A percentile compares a stretch with the other conserved stretches of the same genome.
These are phyloP conservation scores for Pangasius mekongensis DNA, from an alignment of 2,797 vertebrate genomes.

Conservation along the genomic window DNA sequence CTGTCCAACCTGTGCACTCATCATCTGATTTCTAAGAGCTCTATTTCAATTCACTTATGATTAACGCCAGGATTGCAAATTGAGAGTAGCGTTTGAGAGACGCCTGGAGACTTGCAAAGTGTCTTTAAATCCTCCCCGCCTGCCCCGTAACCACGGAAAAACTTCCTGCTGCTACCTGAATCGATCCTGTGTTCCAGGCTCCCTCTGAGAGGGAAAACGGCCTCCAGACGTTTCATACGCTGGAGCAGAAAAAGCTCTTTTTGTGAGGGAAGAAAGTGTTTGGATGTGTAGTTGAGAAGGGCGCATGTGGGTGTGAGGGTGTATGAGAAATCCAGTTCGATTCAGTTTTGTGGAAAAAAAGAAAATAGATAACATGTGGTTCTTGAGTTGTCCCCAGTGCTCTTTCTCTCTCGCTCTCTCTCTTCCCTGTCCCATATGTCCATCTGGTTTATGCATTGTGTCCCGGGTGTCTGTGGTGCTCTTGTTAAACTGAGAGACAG, in stretches of 20 bases:
- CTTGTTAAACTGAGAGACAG: conserved; percentile 19
- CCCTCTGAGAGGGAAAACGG: not conserved
- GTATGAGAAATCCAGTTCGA: conserved; percentile 24
- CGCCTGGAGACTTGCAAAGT: conserved; percentile 23
- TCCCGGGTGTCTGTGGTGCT: conserved; percentile 33
- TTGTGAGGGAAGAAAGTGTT: conserved; percentile 16
- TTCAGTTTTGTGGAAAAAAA: not conserved
- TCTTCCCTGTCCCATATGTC: not conserved
- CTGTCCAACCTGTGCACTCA: not conserved
- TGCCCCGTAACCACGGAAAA: conserved; percentile 3
- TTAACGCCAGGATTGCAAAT: not conserved
- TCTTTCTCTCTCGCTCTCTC: not conserved
- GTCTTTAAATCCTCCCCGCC: not conserved
- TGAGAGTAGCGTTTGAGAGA: not conserved
- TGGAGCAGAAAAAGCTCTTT: not conserved
- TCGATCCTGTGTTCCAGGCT: conserved; percentile 9
- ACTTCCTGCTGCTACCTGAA: conserved; percentile 18
- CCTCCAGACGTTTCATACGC: conserved; percentile 2
- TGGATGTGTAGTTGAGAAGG: conserved; percentile 11
- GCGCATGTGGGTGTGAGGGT: conserved; percentile 9
- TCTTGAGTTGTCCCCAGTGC: conserved; percentile 13
- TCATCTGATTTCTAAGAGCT: not conserved
- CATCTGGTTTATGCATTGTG: conserved; percentile 36
- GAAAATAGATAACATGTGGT: conserved; percentile 10
- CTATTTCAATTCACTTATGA: not conserved